Evolutionary conservation across 2,113 vertebrate species (phyloP).

Genomic region (Mus pahari): DNA sequence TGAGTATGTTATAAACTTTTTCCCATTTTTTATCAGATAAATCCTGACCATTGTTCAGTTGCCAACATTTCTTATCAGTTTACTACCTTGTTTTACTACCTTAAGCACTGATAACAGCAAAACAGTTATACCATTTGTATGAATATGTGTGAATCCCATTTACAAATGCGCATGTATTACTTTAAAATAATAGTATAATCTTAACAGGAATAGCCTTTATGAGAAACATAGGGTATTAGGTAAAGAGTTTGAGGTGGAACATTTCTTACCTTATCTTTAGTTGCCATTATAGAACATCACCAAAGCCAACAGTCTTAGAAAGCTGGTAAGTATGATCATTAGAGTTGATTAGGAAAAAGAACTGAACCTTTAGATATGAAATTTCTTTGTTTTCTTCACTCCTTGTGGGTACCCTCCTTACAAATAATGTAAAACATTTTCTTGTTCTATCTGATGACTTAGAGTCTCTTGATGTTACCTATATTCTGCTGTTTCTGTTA

Average conservation of each 20-base stretch:
- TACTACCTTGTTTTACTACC: not conserved
- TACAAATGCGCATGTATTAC: not conserved
- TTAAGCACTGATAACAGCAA: not conserved
- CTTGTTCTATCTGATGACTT: conserved; percentile 8
- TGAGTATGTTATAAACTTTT: not conserved
- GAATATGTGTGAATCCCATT: not conserved
- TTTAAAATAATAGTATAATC: not conserved
- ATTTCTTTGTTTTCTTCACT: conserved; percentile 50
- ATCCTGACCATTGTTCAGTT: not conserved
- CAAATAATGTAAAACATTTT: conserved; percentile 40
- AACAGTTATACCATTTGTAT: conserved; percentile 2
- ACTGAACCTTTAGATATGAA: conserved; percentile 5
- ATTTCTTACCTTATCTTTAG: conserved; percentile 17
- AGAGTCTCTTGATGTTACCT: not conserved
- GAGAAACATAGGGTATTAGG: not conserved
- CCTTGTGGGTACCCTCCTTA: not conserved
- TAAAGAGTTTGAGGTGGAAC: not conserved
- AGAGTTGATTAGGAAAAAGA: conserved; percentile 43
- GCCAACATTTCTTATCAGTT: conserved; percentile 27
- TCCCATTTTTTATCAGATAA: not conserved
- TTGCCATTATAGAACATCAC: not conserved
- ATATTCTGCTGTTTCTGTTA: conserved; percentile 31
- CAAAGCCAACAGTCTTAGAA: conserved; percentile 46
- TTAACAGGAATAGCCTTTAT: not conserved
- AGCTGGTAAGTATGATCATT: conserved; percentile 52